Evolutionary conservation across 1,140 invertebrate species (phyloP), one percentile per base, ranked within the genome.

Genomic region (Sycophila sp.): DNA sequence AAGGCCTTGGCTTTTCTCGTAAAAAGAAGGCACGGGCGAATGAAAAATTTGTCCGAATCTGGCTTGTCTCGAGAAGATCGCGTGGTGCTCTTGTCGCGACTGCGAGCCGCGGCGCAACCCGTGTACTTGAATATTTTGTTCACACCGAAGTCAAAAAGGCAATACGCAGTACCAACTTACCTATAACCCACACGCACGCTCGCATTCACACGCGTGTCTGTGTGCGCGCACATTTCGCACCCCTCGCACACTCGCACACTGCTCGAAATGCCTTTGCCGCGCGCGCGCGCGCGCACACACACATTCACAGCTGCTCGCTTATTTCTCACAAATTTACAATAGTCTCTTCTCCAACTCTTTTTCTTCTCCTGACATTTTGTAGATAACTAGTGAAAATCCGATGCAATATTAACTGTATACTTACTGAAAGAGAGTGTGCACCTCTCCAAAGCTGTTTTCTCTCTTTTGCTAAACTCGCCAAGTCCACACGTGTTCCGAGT

Each of bases 111-210:
- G 72, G 74, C 71, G 47, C 76, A 77, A 78, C 83, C 80, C 78
- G 82, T 73, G 69, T 83, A 80, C 77, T 83, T 83, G 81, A 81
- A 83, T 84, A 83, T 84, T 83, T 72, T 73, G 75, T 85, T 83
- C 81, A 86, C 85, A 86, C 80, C 83, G 78, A 85, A 85, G 83
- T 86, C 83, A 85, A 85, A 86, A 86, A 86, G 85, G 85, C 84
- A 85, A 85, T 86, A 84, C 82, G 80, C 82, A 85, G 83, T 85
- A 86, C 82, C 80, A 86, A 85, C 83, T 86, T 85, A 86, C 81
- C 82, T 85, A 86, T n/a, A n/a, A n/a, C n/a, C n/a, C n/a, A n/a
- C n/a, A n/a, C n/a, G n/a, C n/a, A n/a, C n/a, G n/a, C n/a, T n/a
- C n/a, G n/a, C n/a, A n/a, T n/a, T n/a, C n/a, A 77, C 85, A 78